Percentiles rank a stretch among this genome's conserved stretches.
phyloP scores from a whole-genome alignment of 2,888 invertebrate genomes.

The Serrognathus titanus region DNA sequence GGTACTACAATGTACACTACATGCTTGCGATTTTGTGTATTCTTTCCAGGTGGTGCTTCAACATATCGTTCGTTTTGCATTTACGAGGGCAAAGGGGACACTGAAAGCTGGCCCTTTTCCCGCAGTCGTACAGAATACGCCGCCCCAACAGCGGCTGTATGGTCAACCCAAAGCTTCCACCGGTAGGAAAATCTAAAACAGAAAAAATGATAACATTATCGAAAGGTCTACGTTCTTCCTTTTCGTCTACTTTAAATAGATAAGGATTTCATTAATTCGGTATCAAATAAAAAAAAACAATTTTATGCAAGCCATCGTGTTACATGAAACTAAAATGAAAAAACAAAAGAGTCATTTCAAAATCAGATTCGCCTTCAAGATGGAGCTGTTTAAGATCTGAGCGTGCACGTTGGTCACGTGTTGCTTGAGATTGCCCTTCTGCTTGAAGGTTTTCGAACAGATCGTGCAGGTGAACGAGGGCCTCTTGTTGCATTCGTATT shows the following conservation, averaged over 20 bases:
- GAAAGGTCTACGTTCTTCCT: too few species aligned
- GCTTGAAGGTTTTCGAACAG: background rate
- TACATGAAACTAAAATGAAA: too few species aligned
- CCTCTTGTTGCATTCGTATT: slow-evolving; percentile 1
- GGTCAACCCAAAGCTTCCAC: too few species aligned
- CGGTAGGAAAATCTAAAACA: too few species aligned
- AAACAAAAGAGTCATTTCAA: too few species aligned
- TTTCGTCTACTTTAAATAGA: too few species aligned
- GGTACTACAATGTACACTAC: background rate
- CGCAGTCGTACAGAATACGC: slow-evolving; percentile 36
- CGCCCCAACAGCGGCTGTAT: slow-evolving; percentile 23
- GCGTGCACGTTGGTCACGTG: background rate
- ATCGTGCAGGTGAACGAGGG: background rate
- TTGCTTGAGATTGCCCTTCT: background rate
- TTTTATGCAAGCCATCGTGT: background rate
- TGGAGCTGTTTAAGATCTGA: background rate
- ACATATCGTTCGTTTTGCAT: slow-evolving; percentile 27
- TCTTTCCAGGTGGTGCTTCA: slow-evolving; percentile 33
- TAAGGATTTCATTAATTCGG: too few species aligned
- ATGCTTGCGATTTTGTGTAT: slow-evolving; percentile 23
- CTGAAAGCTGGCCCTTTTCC: slow-evolving; percentile 28
- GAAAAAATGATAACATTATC: too few species aligned
- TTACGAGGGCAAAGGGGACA: slow-evolving; percentile 26
- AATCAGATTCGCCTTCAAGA: too few species aligned
- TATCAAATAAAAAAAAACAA: background rate